Evolutionary conservation across 1,140 invertebrate species (phyloP).

Genomic region (Orius laevigatus): DNA sequence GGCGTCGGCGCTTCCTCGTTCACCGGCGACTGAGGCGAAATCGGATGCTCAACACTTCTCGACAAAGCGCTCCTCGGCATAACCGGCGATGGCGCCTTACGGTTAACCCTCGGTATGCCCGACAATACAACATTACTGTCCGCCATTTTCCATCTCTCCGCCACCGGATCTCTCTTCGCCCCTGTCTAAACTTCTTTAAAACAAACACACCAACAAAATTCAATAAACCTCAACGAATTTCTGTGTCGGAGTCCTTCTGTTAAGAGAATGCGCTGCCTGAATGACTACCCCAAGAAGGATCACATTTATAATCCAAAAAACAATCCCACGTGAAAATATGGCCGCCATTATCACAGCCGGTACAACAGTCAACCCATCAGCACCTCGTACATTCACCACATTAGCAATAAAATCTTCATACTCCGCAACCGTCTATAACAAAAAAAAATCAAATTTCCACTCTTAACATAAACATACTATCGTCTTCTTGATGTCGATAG

Average conservation of each 20-base stretch:
- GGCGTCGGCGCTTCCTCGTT: too few relatives aligned
- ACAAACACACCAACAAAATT: too few relatives aligned
- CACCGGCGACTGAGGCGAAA: too few relatives aligned
- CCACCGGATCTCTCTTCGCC: too few relatives aligned
- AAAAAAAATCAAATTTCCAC: not conserved
- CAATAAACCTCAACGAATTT: constrained; percentile 2
- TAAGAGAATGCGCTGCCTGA: not conserved
- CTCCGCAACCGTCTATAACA: not conserved
- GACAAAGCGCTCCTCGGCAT: too few relatives aligned
- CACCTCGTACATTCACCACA: not conserved
- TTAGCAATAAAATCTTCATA: not conserved
- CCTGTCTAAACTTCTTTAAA: too few relatives aligned
- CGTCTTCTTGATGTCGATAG: constrained; percentile 9
- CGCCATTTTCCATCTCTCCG: too few relatives aligned
- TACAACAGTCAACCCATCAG: constrained; percentile 8
- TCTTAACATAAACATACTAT: constrained; percentile 13
- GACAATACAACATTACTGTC: too few relatives aligned
- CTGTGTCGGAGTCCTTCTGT: not conserved
- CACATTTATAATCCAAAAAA: constrained; percentile 9
- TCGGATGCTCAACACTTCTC: too few relatives aligned
- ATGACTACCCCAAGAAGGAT: constrained; percentile 8
- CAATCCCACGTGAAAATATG: not conserved
- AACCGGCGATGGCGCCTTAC: too few relatives aligned
- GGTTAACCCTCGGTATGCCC: too few relatives aligned
- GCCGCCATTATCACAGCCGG: constrained; percentile 3